These are phyloP conservation scores for Autographa pulchrina DNA, from an alignment of 2,888 invertebrate genomes.

Conservation along the genomic window DNA sequence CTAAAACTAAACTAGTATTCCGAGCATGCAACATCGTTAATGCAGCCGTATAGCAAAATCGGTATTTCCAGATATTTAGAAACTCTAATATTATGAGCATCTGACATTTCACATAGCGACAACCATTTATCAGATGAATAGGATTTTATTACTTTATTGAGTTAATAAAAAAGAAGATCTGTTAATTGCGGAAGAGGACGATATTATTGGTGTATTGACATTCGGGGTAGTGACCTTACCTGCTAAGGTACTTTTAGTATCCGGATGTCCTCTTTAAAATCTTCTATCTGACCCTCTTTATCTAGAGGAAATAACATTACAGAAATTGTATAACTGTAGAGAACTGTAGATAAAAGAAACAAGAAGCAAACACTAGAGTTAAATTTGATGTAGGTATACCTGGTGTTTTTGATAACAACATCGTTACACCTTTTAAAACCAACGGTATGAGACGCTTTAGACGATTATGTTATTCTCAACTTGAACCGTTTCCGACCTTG, in stretches of 20 bases:
- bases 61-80: conserved; percentile 17
- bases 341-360: no score
- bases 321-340: no score
- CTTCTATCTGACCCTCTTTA: neutral
- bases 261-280: neutral
- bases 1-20: neutral
- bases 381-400: no score
- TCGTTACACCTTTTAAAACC: neutral
- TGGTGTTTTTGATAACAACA: neutral
- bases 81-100: neutral
- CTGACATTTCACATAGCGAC: conserved; percentile 16
- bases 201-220: conserved; percentile 9
- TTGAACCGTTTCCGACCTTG: neutral
- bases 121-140: conserved; percentile 17
- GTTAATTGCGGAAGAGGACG: conserved; percentile 35
- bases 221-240: neutral
- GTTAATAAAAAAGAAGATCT: conserved; percentile 29
- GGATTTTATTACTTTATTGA: conserved; percentile 34
- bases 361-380: no score
- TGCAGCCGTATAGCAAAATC: conserved; percentile 3
- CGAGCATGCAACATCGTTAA: neutral
- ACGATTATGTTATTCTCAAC: neutral
- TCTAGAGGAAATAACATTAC: no score
- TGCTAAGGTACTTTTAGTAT: neutral
- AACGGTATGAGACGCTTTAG: neutral